Evolutionary conservation across 2,113 vertebrate species (phyloP), one percentile per base, ranked within the genome.

Genomic region (Gobio gobio): DNA sequence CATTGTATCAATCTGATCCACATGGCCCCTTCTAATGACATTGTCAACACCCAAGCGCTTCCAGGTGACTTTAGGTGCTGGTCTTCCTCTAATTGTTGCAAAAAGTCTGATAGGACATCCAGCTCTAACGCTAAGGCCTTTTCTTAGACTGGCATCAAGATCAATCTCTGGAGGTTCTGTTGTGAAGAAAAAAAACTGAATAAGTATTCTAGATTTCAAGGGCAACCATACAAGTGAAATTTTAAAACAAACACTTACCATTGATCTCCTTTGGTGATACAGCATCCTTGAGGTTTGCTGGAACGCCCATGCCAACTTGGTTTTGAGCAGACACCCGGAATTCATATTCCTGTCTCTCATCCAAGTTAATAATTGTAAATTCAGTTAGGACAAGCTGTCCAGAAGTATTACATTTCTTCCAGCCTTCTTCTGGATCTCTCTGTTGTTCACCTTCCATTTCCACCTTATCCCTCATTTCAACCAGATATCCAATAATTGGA

Each of bases 111-210:
- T 99, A 33, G 98, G 98, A 89, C 98, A 99, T 74, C 98, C 97
- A 14, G 98, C 98, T 90, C 98, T 96, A 72, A 99, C 98, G 6
- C 93, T 91, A 74, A 99, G 93, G 86, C 97, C 93, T 89, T 99
- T 99, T 89, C 98, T 97, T 93, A 99, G 95, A 90, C 97, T 98
- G 88, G 97, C 98, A 89, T 99, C 98, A 91, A 99, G 92, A 18
- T 99, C 98, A 86, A 99, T 97, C 91, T 99, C 98, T 51, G 98
- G 98, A 87, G 96, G 91, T 94, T 99, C 98, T 99, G 94, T 92
- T 86, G 47, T 16, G 61, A 87, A 36, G 10, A 85, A 58, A 83
- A 73, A 63, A 91, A 7, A 68, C 7, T 16, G 8, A 47, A 2
- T 14, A 77, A 63, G 24, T 68, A 0, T 59, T 64, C 24, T 66